Evolutionary conservation across 2,797 vertebrate species (phyloP), one percentile per base, ranked within the genome.

Genomic region (Monodelphis domestica): DNA sequence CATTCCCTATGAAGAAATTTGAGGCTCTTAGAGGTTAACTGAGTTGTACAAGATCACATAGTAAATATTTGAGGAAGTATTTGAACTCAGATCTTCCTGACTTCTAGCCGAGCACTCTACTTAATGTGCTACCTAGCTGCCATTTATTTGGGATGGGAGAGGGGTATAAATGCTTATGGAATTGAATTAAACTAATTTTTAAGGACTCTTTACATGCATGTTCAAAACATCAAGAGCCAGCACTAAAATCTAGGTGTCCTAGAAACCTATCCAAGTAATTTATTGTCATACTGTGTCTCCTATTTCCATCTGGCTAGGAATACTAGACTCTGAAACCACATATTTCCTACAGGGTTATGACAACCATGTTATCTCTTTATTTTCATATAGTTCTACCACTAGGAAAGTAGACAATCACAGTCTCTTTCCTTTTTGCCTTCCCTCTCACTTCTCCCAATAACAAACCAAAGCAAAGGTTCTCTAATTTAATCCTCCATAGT

Each of bases 291-390:
- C 10, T 21, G 26, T n/a, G 96, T 98, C 97, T 97, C 97, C 97
- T 95, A 91, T 45, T 95, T 94, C 89, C 33, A 94, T 91, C 94
- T 95, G 97, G 96, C 93, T 93, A 92, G 96, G 95, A 97, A 96
- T 94, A 94, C 0, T 11, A 95, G 96, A 96, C 92, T 97, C 90
- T 90, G 95, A 96, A 92, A 95, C 94, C 98, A 93, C 51, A 91
- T 14, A 94, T 56, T 97, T 98, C 97, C n/a, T n/a, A n/a, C n/a
- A 93, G 96, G 95, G 96, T 33, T 95, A 94, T 94, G 96, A 96
- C 94, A 96, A 98, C n/a, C n/a, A n/a, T 84, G 24, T 45, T 84
- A 84, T 50, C 21, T 38, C 1, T 84, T 50, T 29, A 54, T 94
- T 45, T 88, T 91, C 88, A 87, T 7, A 50, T 1, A 29, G 33